Percentiles rank a stretch among this genome's conserved stretches.
Conservation (phyloP, 2,888 invertebrate species). For the Osmoderma eremita region DNA sequence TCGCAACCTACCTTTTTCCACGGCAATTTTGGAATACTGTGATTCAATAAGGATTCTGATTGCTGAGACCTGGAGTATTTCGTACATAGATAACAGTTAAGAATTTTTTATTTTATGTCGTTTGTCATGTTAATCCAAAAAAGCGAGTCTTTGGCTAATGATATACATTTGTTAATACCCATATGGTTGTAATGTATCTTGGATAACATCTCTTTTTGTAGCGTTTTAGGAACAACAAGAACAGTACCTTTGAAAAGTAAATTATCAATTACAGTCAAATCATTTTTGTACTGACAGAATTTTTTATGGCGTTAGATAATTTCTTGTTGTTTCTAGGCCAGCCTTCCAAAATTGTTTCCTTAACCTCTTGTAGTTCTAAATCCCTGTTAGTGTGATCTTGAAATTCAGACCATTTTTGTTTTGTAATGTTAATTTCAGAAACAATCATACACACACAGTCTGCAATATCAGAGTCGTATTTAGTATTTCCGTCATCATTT, state of each 20-base stretch:
- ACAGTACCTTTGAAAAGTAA: neutral
- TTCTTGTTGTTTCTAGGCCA: neutral
- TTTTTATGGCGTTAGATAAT: neutral
- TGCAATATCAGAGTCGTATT: too few relatives aligned
- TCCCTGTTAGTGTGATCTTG: neutral
- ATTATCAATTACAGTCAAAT: neutral
- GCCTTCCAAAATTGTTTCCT: neutral
- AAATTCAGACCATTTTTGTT: neutral
- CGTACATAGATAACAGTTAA: neutral
- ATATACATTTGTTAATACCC: neutral
- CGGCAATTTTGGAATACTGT: neutral
- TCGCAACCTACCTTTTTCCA: slow-evolving; percentile 1
- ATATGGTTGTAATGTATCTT: neutral
- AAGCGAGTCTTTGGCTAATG: neutral
- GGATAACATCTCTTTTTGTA: neutral
- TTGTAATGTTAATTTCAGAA: neutral
- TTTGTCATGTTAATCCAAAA: neutral
- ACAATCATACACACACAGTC: too few relatives aligned
- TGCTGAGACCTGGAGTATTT: neutral
- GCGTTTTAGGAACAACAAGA: neutral
- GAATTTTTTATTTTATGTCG: neutral
- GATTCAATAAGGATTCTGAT: neutral
- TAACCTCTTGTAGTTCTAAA: neutral
- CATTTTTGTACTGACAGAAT: neutral
- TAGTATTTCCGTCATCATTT: too few relatives aligned